phyloP scores from a whole-genome alignment of 2,888 invertebrate genomes.

The Rhingia rostrata region DNA sequence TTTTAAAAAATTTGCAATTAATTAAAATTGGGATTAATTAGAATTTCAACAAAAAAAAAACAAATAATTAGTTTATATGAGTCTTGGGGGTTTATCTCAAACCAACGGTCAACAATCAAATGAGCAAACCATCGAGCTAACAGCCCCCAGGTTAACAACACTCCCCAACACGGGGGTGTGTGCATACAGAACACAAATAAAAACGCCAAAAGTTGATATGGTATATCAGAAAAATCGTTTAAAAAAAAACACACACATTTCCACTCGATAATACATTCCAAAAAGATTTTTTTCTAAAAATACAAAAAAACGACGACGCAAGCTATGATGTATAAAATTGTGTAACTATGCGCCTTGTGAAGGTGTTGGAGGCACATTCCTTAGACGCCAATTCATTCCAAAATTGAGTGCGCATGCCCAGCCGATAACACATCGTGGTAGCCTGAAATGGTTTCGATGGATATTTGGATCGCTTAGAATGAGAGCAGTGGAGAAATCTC shows the following conservation, averaged over 20 bases:
- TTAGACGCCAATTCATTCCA: constrained; percentile 45
- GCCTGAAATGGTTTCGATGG: constrained; percentile 71
- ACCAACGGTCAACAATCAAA: constrained; percentile 72
- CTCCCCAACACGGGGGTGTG: constrained; percentile 31
- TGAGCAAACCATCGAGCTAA: constrained; percentile 39
- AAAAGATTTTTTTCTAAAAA: constrained; percentile 50
- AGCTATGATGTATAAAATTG: constrained; percentile 10
- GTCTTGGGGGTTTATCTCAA: constrained; percentile 45
- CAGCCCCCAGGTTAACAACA: constrained; percentile 51
- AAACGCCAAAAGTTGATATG: constrained; percentile 45
- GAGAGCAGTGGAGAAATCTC: constrained; percentile 59
- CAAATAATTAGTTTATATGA: no score
- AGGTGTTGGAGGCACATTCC: constrained; percentile 58
- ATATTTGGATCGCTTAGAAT: constrained; percentile 46
- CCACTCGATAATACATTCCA: constrained; percentile 58
- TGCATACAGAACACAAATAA: constrained; percentile 22
- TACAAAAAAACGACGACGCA: constrained; percentile 33
- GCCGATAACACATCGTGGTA: constrained; percentile 39
- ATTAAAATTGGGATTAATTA: constrained; percentile 1
- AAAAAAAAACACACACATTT: constrained; percentile 44
- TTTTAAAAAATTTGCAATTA: constrained; percentile 34
- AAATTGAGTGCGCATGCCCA: constrained; percentile 48
- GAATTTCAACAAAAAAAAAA: neutral
- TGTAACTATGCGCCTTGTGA: constrained; percentile 40
- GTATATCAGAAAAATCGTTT: constrained; percentile 41